These are phyloP conservation scores for Podiceps cristatus DNA, from an alignment of 2,113 vertebrate genomes.

Conservation along the genomic window DNA sequence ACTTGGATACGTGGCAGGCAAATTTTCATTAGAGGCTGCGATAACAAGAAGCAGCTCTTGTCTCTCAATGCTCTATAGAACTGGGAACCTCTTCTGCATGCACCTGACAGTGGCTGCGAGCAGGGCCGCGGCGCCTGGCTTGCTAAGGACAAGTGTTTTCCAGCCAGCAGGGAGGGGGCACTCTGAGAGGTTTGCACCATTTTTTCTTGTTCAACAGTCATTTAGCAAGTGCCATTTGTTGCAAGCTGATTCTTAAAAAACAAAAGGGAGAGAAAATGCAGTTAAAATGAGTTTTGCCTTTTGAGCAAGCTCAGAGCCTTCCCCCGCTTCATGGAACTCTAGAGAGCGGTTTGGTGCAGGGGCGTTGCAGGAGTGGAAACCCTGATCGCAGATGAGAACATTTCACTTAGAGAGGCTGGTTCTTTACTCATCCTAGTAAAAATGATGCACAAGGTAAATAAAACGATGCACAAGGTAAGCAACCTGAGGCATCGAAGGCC, in stretches of 20 bases:
- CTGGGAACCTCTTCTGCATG: neutral
- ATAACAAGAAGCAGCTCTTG: slow-evolving; percentile 19
- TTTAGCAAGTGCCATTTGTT: neutral
- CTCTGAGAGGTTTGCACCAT: neutral
- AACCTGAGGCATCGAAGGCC: neutral
- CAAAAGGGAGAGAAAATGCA: neutral
- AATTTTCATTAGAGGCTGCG: neutral
- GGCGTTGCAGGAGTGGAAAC: neutral
- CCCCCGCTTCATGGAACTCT: neutral
- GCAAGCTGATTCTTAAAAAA: slow-evolving; percentile 3
- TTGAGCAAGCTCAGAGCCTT: slow-evolving; percentile 3
- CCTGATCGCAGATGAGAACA: neutral
- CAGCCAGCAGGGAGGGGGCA: neutral
- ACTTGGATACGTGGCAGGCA: neutral
- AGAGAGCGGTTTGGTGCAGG: neutral
- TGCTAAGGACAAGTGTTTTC: neutral
- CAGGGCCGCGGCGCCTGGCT: neutral
- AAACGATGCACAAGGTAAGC: neutral
- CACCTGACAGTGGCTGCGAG: neutral
- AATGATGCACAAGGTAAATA: neutral
- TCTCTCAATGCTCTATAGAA: slow-evolving; percentile 48
- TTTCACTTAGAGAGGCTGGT: neutral
- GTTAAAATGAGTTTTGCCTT: slow-evolving; percentile 14
- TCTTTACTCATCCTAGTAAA: neutral
- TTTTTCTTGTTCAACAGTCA: neutral